Percentiles rank a stretch among this genome's conserved stretches.
These are phyloP conservation scores for Sarcophaga carnaria DNA, from an alignment of 2,888 invertebrate genomes.

Conservation along the genomic window DNA sequence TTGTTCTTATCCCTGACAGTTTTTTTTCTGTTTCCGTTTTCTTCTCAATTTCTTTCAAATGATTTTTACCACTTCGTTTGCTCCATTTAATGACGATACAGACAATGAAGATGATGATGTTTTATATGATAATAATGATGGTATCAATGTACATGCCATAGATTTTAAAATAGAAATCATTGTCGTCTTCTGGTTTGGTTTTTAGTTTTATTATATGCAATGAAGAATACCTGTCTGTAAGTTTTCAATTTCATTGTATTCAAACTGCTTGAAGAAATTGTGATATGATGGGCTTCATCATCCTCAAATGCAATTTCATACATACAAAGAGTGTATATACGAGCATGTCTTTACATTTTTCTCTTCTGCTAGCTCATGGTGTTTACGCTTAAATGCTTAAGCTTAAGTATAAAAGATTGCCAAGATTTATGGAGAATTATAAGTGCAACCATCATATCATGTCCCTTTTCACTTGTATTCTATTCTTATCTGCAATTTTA, in stretches of 20 bases:
- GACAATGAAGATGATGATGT: no score
- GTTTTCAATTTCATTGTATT: slow-evolving; percentile 52
- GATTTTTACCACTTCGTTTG: background rate
- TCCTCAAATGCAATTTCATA: no score
- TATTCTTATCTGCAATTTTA: background rate
- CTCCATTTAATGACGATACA: background rate
- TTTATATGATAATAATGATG: background rate
- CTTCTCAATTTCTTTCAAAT: background rate
- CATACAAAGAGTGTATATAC: no score
- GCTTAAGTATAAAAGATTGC: background rate
- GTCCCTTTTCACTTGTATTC: background rate
- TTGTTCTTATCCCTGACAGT: slow-evolving; percentile 2
- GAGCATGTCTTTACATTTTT: background rate
- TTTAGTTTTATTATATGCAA: background rate
- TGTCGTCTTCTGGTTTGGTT: background rate
- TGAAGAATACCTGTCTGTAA: slow-evolving; percentile 28
- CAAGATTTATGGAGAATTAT: slow-evolving; percentile 3
- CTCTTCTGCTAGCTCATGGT: background rate
- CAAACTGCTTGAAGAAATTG: background rate
- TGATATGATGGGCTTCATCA: slow-evolving; percentile 2
- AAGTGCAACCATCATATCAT: background rate
- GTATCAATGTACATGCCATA: background rate
- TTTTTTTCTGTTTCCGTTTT: background rate
- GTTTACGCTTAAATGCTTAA: slow-evolving; percentile 35
- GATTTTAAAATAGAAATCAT: slow-evolving; percentile 6